These are phyloP conservation scores for Apis cerana DNA, from an alignment of 1,140 invertebrate species.

Conservation along the genomic window DNA sequence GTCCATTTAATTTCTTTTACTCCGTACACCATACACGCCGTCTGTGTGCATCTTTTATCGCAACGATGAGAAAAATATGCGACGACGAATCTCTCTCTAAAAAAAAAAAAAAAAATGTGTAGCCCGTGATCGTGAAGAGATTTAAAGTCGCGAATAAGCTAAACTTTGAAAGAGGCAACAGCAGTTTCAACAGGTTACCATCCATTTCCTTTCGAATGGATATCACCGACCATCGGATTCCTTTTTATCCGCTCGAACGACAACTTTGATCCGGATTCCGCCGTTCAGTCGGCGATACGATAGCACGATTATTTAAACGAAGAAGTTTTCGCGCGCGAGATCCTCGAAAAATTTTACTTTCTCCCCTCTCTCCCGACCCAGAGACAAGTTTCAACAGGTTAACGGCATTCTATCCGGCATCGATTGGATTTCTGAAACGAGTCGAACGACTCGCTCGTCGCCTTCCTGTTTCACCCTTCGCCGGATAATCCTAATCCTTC, in stretches of 20 bases:
- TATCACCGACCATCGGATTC: conserved; percentile 7
- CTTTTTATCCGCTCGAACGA: conserved; percentile 16
- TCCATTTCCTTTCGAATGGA: not conserved
- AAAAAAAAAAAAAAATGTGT: too few species aligned
- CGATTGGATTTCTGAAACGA: conserved; percentile 49
- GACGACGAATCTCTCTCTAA: too few species aligned
- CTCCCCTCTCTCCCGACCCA: not conserved
- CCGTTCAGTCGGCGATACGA: not conserved
- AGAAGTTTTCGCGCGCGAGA: not conserved
- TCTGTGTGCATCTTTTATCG: too few species aligned
- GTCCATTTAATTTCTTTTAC: too few species aligned
- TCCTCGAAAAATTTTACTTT: not conserved
- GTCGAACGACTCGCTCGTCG: conserved; percentile 31
- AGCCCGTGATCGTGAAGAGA: too few species aligned
- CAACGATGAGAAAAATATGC: too few species aligned
- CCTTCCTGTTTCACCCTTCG: not conserved
- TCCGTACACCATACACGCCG: too few species aligned
- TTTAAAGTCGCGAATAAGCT: too few species aligned
- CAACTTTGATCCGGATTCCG: not conserved
- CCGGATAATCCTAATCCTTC: conserved; percentile 36
- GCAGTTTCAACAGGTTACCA: conserved; percentile 28
- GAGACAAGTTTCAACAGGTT: conserved; percentile 45
- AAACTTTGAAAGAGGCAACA: too few species aligned
- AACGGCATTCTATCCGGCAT: conserved; percentile 21
- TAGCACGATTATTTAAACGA: not conserved